Percentiles rank a stretch among this genome's conserved stretches.
Conservation (phyloP, 2,888 invertebrate species). For the Pinctada fucata region DNA sequence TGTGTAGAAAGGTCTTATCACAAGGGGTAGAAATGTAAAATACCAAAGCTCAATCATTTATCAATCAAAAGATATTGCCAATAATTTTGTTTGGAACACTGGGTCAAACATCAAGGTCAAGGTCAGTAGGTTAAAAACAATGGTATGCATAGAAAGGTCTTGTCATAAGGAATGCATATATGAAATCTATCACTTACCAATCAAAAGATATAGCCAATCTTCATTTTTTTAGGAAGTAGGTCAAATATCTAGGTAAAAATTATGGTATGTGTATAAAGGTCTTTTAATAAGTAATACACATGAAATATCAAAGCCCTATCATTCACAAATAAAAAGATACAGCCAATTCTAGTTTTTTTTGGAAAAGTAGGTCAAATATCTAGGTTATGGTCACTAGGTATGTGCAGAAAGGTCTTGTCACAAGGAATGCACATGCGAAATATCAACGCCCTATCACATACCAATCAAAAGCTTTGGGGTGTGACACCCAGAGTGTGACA, state of each 20-base stretch:
- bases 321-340: too few relatives aligned
- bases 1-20: neutral
- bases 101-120: neutral
- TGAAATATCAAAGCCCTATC: too few relatives aligned
- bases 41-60: neutral
- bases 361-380: too few relatives aligned
- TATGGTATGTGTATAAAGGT: too few relatives aligned
- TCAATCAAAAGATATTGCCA: neutral
- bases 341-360: too few relatives aligned
- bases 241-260: neutral
- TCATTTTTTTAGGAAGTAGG: neutral
- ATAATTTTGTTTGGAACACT: neutral
- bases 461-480: too few relatives aligned
- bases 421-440: too few relatives aligned
- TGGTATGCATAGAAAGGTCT: neutral
- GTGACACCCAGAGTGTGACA: too few relatives aligned
- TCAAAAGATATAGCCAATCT: neutral
- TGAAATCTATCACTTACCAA: neutral
- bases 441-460: too few relatives aligned
- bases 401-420: too few relatives aligned
- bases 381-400: too few relatives aligned
- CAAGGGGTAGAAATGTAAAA: neutral
- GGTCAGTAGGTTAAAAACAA: conserved; percentile 10
- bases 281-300: too few relatives aligned
- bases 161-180: neutral